Evolutionary conservation across 2,797 vertebrate genomes (phyloP).

Genomic region (Carcharodon carcharias): DNA sequence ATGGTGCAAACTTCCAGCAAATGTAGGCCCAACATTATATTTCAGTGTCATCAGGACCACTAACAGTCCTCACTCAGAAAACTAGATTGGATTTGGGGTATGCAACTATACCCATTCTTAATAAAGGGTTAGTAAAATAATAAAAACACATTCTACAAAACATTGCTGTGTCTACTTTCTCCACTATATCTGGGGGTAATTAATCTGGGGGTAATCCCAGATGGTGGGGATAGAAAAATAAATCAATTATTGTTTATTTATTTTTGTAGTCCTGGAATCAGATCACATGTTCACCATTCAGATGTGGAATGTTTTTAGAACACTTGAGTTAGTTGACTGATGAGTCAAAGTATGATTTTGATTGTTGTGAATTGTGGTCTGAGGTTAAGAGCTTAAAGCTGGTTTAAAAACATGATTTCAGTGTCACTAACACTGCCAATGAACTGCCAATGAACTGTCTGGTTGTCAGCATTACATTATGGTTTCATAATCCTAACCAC

Average conservation of each 20-base stretch:
- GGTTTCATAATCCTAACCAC: background rate
- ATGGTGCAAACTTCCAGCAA: background rate
- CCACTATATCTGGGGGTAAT: background rate
- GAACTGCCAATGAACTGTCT: background rate
- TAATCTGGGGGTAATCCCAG: background rate
- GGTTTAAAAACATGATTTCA: background rate
- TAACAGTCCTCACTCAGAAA: background rate
- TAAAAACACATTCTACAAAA: background rate
- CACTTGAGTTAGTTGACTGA: background rate
- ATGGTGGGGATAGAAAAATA: background rate
- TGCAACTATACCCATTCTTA: background rate
- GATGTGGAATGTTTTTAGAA: background rate
- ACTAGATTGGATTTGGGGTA: background rate
- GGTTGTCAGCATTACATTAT: background rate
- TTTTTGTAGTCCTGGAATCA: background rate
- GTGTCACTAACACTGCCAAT: background rate
- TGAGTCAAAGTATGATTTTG: background rate
- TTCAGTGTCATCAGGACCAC: background rate
- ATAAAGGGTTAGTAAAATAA: background rate
- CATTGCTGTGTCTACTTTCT: background rate
- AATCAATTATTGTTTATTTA: background rate
- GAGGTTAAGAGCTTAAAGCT: background rate
- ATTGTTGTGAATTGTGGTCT: background rate
- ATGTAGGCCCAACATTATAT: background rate
- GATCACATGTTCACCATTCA: background rate